Conservation (phyloP, 2,797 vertebrate genomes). For the Mareca penelope region DNA sequence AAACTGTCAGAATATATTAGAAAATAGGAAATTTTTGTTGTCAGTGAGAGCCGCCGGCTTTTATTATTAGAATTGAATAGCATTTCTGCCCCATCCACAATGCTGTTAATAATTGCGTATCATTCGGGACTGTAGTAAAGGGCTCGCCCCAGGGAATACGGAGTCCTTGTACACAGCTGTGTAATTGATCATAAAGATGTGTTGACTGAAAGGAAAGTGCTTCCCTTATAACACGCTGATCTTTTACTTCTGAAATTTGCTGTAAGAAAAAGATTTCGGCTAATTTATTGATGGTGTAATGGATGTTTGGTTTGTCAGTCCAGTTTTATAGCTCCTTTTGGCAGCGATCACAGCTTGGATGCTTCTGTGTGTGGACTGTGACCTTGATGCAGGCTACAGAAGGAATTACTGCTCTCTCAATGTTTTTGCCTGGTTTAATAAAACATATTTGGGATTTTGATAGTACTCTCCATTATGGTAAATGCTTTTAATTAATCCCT, state of each 20-base stretch:
- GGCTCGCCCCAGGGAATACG: neutral
- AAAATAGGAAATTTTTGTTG: neutral
- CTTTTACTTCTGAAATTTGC: neutral
- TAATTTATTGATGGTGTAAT: neutral
- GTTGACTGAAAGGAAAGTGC: neutral
- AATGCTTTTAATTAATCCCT: neutral
- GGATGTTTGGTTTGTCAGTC: neutral
- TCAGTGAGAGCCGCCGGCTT: neutral
- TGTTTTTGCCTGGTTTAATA: neutral
- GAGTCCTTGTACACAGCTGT: neutral
- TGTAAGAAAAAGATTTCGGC: neutral
- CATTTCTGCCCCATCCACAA: constrained; percentile 25
- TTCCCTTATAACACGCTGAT: neutral
- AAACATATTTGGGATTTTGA: neutral
- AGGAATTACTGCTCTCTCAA: neutral
- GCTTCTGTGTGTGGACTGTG: neutral
- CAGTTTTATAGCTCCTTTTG: neutral
- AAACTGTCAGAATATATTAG: constrained; percentile 22
- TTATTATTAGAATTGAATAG: constrained; percentile 1
- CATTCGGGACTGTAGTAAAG: neutral
- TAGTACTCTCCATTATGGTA: neutral
- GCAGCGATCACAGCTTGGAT: neutral
- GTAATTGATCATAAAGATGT: constrained; percentile 22
- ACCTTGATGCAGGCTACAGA: neutral
- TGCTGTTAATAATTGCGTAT: constrained; percentile 12